Evolutionary conservation across 2,888 invertebrate species (phyloP), one percentile per base, ranked within the genome.

Genomic region (Ophion ventricosus): DNA sequence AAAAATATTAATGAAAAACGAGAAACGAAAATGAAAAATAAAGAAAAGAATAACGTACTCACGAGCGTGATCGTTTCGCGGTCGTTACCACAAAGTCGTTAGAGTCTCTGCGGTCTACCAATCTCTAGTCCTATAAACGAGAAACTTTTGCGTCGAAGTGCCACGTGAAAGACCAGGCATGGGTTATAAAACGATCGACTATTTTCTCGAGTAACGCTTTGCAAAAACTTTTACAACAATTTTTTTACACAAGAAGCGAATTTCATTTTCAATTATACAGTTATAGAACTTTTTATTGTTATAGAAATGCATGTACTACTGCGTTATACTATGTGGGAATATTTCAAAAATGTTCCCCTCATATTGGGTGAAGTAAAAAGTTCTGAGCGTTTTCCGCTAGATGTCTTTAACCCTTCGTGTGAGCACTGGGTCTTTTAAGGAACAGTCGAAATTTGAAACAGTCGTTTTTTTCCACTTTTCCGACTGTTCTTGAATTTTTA

Each of bases 11-110:
- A 57, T 57, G 20, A 57, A 57, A 57, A 57, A 57, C 8, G 57
- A n/a, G 7, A 20, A 35, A 57, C n/a, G 11, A 54, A 20, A 73
- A 14, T n/a, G 57, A 61, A 10, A 43, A 73, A 25, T 59, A 43
- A 43, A 73, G 11, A 67, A 49, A 23, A 17, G 26, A 77, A 59
- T 29, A 67, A 69, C 59, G 57, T 43, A 78, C 77, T 29, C 67
- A 69, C 59, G 57, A 56, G 74, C 77, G 63, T 74, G 73, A 73
- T 77, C 77, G 63, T 67, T 66, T 66, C 40, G 74, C 70, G 80
- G 57, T 83, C 74, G 80, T 83, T 83, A 83, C 79, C 80, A 49
- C 75, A 72, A 64, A 72, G 49, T 83, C 83, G 75, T 75, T 80
- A 75, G 57, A 72, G 70, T 35, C 61, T 82, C 57, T 66, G 82